Evolutionary conservation across 1,140 invertebrate genomes (phyloP), one percentile per base, ranked within the genome.

Genomic region (Drosophila trapezifrons): DNA sequence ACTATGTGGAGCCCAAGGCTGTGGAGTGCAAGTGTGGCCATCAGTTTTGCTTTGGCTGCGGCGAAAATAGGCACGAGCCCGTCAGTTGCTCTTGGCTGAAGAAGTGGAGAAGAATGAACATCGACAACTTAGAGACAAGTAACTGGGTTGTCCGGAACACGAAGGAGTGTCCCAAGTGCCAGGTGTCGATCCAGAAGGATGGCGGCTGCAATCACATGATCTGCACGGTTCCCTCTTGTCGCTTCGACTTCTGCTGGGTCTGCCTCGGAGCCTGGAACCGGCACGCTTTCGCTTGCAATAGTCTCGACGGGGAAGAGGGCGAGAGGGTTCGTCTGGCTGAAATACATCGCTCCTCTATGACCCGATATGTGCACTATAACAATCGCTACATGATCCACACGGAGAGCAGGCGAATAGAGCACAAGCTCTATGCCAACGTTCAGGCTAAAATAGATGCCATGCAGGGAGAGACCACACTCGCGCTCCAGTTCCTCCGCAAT

Each of bases 61-160:
- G 97, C 20, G 97, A 99, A 93, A 97, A 98, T 92, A 99, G 98
- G 98, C 99, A 99, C 93, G 98, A 99, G 92, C 99, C 99, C 1
- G 98, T 99, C 3, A 97, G 97, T 80, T 99, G 99, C 93, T 94
- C 95, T 84, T 94, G 98, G 90, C 94, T 99, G 1, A 96, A 95
- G 86, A 97, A 96, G 90, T 99, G 99, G 99, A 97, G 99, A 43
- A 99, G 99, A 93, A 99, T 99, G 93, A 99, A 98, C 93, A 97
- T 98, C 90, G 99, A 99, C 92, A 99, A 99, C 91, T 99, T 97
- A 12, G 99, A 99, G 93, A 99, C 98, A 6, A 98, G 97, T 6
- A 99, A 99, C 91, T 99, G 99, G 99, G 99, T 99, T 83, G 97
- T 97, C 32, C 98, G 98, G 2, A 99, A 99, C 92, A 99, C 99